Conservation (phyloP, 2,113 vertebrate genomes). For the Clupea harengus region DNA sequence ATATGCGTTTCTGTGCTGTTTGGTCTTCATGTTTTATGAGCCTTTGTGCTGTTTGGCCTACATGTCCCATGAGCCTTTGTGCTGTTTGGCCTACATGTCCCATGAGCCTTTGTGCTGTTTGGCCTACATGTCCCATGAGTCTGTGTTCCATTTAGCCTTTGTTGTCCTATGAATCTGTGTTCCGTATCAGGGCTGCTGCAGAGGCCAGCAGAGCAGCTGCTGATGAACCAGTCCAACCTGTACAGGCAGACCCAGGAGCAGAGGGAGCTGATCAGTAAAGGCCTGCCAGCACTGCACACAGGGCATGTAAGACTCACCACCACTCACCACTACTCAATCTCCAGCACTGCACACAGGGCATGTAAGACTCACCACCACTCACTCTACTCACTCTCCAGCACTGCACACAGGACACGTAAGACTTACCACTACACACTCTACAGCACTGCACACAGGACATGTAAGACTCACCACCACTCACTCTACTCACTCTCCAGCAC, state of each 20-base stretch:
- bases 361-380: background rate
- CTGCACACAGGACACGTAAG: too few relatives aligned
- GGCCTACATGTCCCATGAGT: conserved; percentile 11
- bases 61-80: too few relatives aligned
- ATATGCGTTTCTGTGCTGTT: too few relatives aligned
- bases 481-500: too few relatives aligned
- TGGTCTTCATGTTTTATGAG: too few relatives aligned
- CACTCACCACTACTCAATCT: too few relatives aligned
- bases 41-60: too few relatives aligned
- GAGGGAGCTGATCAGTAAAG: conserved; percentile 71
- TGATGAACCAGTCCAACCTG: conserved; percentile 77
- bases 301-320: conserved; percentile 69
- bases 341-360: background rate
- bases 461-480: too few relatives aligned
- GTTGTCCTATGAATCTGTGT: background rate
- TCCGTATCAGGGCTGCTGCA: conserved; percentile 67
- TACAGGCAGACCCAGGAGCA: conserved; percentile 82
- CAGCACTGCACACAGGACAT: too few relatives aligned
- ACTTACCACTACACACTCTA: too few relatives aligned
- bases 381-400: too few relatives aligned
- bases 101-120: background rate
- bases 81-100: too few relatives aligned
- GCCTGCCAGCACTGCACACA: conserved; percentile 67
- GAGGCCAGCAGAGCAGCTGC: conserved; percentile 73
- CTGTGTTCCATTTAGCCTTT: background rate